Conservation (phyloP, 53 echinoderm and acorn worm species). For the Crossaster papposus region DNA sequence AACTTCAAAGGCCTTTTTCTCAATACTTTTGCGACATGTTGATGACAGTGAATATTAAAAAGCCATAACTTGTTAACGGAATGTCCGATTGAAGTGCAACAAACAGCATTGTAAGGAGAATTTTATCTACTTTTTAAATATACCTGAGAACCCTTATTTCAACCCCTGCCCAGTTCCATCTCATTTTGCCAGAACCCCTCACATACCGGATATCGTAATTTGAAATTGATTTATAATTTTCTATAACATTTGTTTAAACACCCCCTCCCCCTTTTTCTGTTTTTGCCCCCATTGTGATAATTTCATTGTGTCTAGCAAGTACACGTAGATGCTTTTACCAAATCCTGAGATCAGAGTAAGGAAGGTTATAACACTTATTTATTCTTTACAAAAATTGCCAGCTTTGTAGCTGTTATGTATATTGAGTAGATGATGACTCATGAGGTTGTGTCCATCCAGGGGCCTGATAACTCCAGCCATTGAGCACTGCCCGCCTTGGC, state of each 20-base stretch:
- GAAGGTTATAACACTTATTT: not conserved
- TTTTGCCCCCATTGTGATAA: not conserved
- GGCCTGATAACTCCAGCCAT: constrained; percentile 42
- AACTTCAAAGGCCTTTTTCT: too few relatives aligned
- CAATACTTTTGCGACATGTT: not conserved
- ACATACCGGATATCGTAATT: too few relatives aligned
- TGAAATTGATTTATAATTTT: not conserved
- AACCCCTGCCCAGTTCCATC: too few relatives aligned
- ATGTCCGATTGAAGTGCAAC: too few relatives aligned
- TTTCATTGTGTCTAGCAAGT: constrained; percentile 5
- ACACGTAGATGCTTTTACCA: not conserved
- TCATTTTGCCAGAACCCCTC: too few relatives aligned
- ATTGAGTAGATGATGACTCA: constrained; percentile 48
- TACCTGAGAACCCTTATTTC: too few relatives aligned
- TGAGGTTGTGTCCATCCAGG: constrained; percentile 48
- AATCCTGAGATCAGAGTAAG: not conserved
- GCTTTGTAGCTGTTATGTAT: not conserved
- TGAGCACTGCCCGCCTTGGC: constrained; percentile 11
- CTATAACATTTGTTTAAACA: not conserved
- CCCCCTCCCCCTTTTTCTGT: too few relatives aligned
- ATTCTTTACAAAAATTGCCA: constrained; percentile 31
- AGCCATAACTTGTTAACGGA: too few relatives aligned
- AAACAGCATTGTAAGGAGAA: too few relatives aligned
- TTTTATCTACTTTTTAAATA: too few relatives aligned
- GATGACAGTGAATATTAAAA: not conserved